These are phyloP conservation scores for Mimachlamys varia DNA, from an alignment of 2,888 invertebrate genomes.

Conservation along the genomic window DNA sequence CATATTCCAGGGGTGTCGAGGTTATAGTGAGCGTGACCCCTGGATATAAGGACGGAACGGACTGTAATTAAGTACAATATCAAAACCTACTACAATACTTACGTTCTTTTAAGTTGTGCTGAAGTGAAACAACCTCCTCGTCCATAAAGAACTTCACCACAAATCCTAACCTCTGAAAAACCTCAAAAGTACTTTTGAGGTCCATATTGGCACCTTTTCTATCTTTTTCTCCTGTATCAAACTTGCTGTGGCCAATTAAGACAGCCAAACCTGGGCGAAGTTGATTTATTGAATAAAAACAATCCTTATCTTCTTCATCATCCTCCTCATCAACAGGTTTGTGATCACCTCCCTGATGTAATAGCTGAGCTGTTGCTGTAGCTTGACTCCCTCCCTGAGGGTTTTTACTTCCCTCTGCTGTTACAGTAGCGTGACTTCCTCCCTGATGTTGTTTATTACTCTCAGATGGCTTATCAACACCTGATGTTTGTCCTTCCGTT, in stretches of 20 bases:
- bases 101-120: constrained; percentile 4
- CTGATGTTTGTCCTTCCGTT: not conserved
- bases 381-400: not conserved
- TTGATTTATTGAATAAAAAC: not conserved
- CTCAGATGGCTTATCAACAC: not conserved
- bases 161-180: not conserved
- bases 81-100: not conserved
- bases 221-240: not conserved
- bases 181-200: not conserved
- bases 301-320: not conserved
- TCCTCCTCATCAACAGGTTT: not conserved
- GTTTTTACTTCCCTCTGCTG: not conserved
- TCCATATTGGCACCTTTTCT: not conserved
- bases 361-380: not conserved
- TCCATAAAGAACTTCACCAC: not conserved
- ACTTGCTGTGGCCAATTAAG: not conserved
- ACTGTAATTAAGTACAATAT: too few species aligned
- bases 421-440: not conserved
- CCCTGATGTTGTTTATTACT: not conserved
- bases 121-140: not conserved
- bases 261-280: not conserved
- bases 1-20: too few species aligned
- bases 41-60: too few species aligned
- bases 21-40: too few species aligned
- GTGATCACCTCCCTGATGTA: not conserved